phyloP scores from a whole-genome alignment of 2,113 vertebrate genomes.

The Eurypyga helias region DNA sequence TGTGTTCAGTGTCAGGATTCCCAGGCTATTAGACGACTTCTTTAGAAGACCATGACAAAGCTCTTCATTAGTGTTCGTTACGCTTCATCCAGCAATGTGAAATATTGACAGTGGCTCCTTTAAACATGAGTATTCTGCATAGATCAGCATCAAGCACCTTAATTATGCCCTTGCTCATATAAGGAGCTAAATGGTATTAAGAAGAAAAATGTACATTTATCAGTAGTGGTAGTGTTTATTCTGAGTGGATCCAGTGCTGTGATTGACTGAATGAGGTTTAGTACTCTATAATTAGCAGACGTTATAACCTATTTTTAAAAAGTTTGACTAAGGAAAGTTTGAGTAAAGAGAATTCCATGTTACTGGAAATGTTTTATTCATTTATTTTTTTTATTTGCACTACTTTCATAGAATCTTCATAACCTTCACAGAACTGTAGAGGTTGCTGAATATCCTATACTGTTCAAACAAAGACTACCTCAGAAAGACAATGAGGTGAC shows the following conservation, averaged over 20 bases:
- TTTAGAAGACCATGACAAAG: slow-evolving; percentile 32
- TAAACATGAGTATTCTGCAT: slow-evolving; percentile 34
- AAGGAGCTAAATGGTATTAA: slow-evolving; percentile 41
- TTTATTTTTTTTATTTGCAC: slow-evolving; percentile 51
- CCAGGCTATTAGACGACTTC: background rate
- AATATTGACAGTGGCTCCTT: slow-evolving; percentile 51
- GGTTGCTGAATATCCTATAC: slow-evolving; percentile 32
- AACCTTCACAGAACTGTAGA: slow-evolving; percentile 69
- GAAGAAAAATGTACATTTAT: slow-evolving; percentile 18
- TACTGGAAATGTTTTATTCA: slow-evolving; percentile 62
- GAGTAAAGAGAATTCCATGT: slow-evolving; percentile 51
- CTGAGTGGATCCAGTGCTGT: slow-evolving; percentile 10
- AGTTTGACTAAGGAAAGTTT: slow-evolving; percentile 45
- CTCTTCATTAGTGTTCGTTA: slow-evolving; percentile 42
- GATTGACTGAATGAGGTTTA: slow-evolving; percentile 64
- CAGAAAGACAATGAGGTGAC: slow-evolving; percentile 54
- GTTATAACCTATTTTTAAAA: slow-evolving; percentile 56
- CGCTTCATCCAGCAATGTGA: slow-evolving; percentile 25
- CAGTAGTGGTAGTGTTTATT: slow-evolving; percentile 17
- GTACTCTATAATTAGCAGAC: slow-evolving; percentile 49
- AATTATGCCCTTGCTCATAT: background rate
- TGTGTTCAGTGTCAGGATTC: slow-evolving; percentile 37
- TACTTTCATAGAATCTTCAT: slow-evolving; percentile 46
- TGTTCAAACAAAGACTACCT: slow-evolving; percentile 38
- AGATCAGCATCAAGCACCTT: slow-evolving; percentile 40